Percentiles rank a stretch among this genome's conserved stretches.
These are phyloP conservation scores for Centropus unirufus DNA, from an alignment of 2,113 vertebrate species.

Conservation along the genomic window DNA sequence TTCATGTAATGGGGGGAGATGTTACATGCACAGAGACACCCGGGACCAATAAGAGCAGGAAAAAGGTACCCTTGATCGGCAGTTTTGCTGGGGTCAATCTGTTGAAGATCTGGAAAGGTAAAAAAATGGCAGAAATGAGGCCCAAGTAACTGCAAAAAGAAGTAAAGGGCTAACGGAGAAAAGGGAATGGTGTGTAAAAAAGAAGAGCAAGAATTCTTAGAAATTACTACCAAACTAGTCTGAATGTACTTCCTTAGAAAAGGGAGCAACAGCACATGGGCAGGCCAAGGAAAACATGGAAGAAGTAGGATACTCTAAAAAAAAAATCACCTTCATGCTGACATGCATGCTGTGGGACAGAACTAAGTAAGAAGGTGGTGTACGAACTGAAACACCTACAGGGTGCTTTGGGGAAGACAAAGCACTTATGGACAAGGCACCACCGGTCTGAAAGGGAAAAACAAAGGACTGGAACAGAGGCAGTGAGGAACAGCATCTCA, in stretches of 20 bases:
- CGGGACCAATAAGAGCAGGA: not conserved
- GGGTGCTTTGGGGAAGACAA: not conserved
- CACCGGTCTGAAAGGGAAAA: not conserved
- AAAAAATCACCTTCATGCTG: not conserved
- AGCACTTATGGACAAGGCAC: accelerated
- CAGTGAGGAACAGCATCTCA: not conserved
- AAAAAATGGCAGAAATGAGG: not conserved
- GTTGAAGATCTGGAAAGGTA: not conserved
- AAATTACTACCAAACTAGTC: not conserved
- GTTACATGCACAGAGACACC: not conserved
- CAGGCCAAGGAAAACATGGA: not conserved
- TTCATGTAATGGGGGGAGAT: not conserved
- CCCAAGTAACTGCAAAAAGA: not conserved
- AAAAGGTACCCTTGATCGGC: not conserved
- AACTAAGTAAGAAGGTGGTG: not conserved
- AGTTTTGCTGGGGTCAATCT: not conserved
- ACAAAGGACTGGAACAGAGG: not conserved
- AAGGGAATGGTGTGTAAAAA: not conserved
- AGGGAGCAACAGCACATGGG: not conserved
- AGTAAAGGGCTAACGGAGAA: not conserved
- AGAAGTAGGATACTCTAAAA: not conserved
- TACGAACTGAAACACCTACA: not conserved
- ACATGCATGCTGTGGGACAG: not conserved
- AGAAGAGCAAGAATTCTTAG: not conserved
- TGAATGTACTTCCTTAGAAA: not conserved